Evolutionary conservation across 2,888 invertebrate species (phyloP).

Genomic region (Exephanes ischioxanthus): DNA sequence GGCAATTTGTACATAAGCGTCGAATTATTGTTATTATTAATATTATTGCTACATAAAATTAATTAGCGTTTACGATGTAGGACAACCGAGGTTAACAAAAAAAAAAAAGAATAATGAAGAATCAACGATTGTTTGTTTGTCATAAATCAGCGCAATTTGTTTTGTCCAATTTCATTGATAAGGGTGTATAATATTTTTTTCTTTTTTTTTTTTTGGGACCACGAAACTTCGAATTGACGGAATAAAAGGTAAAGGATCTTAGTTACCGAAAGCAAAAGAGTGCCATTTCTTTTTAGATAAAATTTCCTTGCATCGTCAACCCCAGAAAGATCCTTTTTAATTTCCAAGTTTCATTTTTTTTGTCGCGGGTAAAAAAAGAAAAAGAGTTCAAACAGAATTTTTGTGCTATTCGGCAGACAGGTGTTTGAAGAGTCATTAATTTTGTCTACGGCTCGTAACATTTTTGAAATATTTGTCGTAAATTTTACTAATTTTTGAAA

Average conservation of each 20-base stretch:
- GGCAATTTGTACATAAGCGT: constrained; percentile 69
- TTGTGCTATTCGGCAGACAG: not conserved
- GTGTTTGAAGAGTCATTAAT: not conserved
- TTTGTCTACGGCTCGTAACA: not conserved
- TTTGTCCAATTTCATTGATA: constrained; percentile 24
- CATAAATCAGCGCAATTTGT: constrained; percentile 4
- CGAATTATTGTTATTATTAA: constrained; percentile 51
- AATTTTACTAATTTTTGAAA: not conserved
- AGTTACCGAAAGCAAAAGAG: constrained; percentile 7
- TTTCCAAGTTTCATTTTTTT: not conserved
- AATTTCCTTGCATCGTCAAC: not conserved
- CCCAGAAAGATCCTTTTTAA: not conserved
- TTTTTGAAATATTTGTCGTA: too few species aligned
- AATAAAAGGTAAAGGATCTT: constrained; percentile 48
- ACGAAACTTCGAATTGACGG: constrained; percentile 38
- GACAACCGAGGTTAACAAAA: constrained; percentile 34
- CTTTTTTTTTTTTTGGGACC: constrained; percentile 49
- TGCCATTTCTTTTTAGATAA: not conserved
- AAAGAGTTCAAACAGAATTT: not conserved
- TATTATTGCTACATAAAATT: constrained; percentile 47
- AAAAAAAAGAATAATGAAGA: constrained; percentile 50
- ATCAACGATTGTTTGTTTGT: constrained; percentile 35
- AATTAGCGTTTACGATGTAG: constrained; percentile 45
- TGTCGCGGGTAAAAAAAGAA: not conserved
- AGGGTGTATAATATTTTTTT: constrained; percentile 26